Base-by-base conservation (phyloP, 2,888 invertebrate genomes). In the Thecophora atra region DNA sequence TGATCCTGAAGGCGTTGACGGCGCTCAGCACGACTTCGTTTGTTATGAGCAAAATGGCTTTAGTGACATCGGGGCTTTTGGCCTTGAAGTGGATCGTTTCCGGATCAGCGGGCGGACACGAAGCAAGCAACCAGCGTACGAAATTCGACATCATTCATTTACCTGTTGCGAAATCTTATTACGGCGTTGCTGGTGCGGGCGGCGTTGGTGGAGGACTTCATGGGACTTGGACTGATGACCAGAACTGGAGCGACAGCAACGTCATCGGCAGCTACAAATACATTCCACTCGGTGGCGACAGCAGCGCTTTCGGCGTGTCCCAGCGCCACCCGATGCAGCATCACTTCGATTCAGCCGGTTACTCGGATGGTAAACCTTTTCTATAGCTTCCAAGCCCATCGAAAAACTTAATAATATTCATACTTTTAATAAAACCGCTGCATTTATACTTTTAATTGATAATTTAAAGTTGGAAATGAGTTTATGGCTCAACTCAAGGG, bases 1-100 rank as follows among this genome's bases (percentile, higher is more conserved):
- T 92, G 47, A 89, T 91, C 0, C 82, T 94, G 69, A 93, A 93
- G 79, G 89, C 90, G 1, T 83, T 93, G 74, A 91, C 92, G 1
- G 89, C 93, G 54, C 84, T 93, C 65, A 90, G 93, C 26, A 90
- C 91, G 74, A 82, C 85, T 19, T 83, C 86, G 6, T 84, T 86
- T 76, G 78, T 86, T 30, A 82, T 86, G 81, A 84, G 84, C 56
- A 86, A 86, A 80, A 81, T 86, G 44, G 85, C 86, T 1, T 73
- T 86, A 52, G 75, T 81, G 11, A 79, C 81, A 15, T 82, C 85
- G 1, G 82, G 81, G 5, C 51, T 86, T 0, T 47, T 86, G 73
- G 83, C 81, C 11, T 54, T 85, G 6, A 85, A 83, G 74, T 85
- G 81, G 77, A 79, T 85, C 51, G 70, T 85, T 8, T 76, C 80